Evolutionary conservation across 1,140 invertebrate genomes (phyloP), one percentile per base, ranked within the genome.

Genomic region (Cydia splendana): DNA sequence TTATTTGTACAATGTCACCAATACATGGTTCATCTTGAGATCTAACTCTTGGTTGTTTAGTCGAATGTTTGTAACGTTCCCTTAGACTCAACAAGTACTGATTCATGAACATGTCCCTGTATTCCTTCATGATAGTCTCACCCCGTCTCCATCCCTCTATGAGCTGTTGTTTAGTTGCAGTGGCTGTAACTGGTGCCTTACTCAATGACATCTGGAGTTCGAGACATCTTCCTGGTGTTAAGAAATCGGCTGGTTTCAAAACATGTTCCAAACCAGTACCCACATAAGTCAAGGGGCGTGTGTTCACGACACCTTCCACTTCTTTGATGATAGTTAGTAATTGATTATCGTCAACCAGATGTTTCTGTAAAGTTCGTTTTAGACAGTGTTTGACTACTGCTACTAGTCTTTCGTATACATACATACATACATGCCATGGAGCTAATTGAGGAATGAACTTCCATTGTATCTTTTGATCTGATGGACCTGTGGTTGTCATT

Each of bases 361-460:
- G 75, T 20, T 38, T 76, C 42, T 76, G 53, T 48, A 76, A 69
- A 1, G 65, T 45, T n/a, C 75, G 20, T 42, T 69, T 76, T 20
- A 76, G 10, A 20, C 75, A 76, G 34, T 76, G 30, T 76, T 76
- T 76, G 2, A 76, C 62, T 1, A 67, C 9, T 4, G 30, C 65
- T 4, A 77, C 57, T 71, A 77, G 24, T 73, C 76, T 48, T 45
- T 77, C 76, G 45, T 77, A 77, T 9, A 77, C 69, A 2, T 67
- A 65, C 2, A 65, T 67, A n/a, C n/a, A n/a, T n/a, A n/a, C n/a
- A 34, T 71, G 65, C 76, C 76, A 77, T 4, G 76, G 76, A 15
- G 76, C 65, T 1, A 77, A n/a, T 38, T 71, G 18, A n/a, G 45
- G 65, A 5, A 77, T 77, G 20, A 77, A 77, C 30, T 24, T 51